A percentile compares a stretch with the other conserved stretches of the same genome.
Evolutionary conservation across 2,797 vertebrate species (phyloP).

Genomic region (Hephaestus fuliginosus): DNA sequence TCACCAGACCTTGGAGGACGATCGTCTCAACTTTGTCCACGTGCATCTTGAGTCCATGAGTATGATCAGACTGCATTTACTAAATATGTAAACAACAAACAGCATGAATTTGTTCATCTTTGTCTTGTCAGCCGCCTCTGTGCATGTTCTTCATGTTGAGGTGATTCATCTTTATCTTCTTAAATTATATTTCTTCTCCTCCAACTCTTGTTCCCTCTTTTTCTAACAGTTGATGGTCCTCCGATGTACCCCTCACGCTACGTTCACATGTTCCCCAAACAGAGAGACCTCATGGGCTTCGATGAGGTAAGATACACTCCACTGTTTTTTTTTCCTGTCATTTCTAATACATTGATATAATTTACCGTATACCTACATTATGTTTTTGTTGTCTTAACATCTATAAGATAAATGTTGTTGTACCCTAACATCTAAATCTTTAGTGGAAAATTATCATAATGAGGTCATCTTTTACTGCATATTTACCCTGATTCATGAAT

Average conservation of each 20-base stretch:
- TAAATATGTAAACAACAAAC: neutral
- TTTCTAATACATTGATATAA: neutral
- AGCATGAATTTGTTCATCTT: neutral
- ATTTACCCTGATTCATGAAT: neutral
- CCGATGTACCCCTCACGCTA: conserved; percentile 90
- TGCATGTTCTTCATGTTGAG: neutral
- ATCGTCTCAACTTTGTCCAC: conserved; percentile 93
- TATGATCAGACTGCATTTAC: conserved; percentile 71
- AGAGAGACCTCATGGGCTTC: conserved; percentile 93
- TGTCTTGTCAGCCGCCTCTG: no score
- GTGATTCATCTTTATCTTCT: neutral
- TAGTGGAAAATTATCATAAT: neutral
- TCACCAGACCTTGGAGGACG: conserved; percentile 92
- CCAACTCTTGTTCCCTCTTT: conserved; percentile 3
- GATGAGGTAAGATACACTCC: conserved; percentile 88
- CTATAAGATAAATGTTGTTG: neutral
- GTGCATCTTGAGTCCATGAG: conserved; percentile 92
- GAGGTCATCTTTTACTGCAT: neutral
- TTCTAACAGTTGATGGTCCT: conserved; percentile 90
- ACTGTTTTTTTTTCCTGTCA: neutral
- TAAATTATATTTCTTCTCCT: neutral
- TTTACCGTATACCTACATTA: neutral
- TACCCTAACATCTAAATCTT: neutral
- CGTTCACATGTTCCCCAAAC: conserved; percentile 87
- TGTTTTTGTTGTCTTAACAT: neutral